phyloP scores from a whole-genome alignment of 2,888 invertebrate species.

The Agrochola macilenta region DNA sequence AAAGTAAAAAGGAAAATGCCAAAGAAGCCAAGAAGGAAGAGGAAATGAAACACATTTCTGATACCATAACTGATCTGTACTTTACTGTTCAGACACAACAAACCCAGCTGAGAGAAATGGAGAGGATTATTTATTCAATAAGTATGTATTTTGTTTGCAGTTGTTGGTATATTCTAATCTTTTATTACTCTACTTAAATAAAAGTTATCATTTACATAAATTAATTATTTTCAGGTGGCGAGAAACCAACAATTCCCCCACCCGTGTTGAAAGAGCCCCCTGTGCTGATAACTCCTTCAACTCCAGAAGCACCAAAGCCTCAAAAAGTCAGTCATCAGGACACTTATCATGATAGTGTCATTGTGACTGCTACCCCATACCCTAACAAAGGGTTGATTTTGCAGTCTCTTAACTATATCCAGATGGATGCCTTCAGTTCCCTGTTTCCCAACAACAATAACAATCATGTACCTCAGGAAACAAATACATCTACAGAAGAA shows the following conservation, averaged over 20 bases:
- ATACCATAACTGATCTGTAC: slow-evolving; percentile 93
- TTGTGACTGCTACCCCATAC: slow-evolving; percentile 79
- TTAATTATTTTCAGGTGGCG: slow-evolving; percentile 73
- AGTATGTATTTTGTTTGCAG: slow-evolving; percentile 69
- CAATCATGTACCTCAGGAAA: slow-evolving; percentile 55
- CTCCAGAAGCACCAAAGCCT: slow-evolving; percentile 57
- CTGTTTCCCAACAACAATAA: slow-evolving; percentile 78
- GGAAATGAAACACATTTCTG: slow-evolving; percentile 92
- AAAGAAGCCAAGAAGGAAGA: slow-evolving; percentile 93
- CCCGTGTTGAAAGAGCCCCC: slow-evolving; percentile 61
- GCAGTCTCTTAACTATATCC: slow-evolving; percentile 87
- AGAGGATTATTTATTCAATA: slow-evolving; percentile 86
- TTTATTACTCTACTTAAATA: slow-evolving; percentile 4
- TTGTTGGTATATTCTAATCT: slow-evolving; percentile 4
- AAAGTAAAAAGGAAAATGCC: slow-evolving; percentile 94
- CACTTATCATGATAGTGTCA: slow-evolving; percentile 45
- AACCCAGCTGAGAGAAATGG: slow-evolving; percentile 94
- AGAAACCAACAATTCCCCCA: slow-evolving; percentile 72
- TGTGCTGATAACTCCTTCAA: slow-evolving; percentile 27
- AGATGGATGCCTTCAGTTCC: slow-evolving; percentile 88
- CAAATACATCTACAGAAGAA: slow-evolving; percentile 63
- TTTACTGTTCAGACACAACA: slow-evolving; percentile 94
- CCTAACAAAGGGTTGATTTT: slow-evolving; percentile 86
- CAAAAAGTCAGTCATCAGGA: slow-evolving; percentile 65
- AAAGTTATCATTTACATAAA: background rate